Percentiles rank a stretch among this genome's conserved stretches.
phyloP scores from a whole-genome alignment of 1,140 invertebrate species.

The Alviniconcha marisindica region DNA sequence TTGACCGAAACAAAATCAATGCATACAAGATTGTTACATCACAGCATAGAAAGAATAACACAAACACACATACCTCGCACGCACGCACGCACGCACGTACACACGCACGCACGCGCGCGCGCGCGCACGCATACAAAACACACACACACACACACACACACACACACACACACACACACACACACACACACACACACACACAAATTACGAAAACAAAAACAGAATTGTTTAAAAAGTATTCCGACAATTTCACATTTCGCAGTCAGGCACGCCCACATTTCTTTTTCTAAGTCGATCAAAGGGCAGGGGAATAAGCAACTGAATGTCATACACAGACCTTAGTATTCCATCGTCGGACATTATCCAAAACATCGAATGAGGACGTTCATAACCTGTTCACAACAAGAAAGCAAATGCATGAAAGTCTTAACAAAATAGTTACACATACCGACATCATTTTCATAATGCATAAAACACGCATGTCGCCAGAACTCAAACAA shows the following conservation, averaged over 20 bases:
- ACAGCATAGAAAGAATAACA: neutral
- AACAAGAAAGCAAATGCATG: too few relatives aligned
- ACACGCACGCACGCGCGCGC: neutral
- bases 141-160: slow-evolving; percentile 13
- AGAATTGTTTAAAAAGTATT: neutral
- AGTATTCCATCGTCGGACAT: too few relatives aligned
- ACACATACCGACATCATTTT: neutral
- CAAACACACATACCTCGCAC: neutral
- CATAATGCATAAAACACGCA: neutral
- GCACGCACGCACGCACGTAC: neutral
- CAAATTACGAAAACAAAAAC: neutral
- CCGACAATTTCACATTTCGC: neutral
- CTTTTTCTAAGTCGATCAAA: neutral
- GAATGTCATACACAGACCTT: neutral
- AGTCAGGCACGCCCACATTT: neutral
- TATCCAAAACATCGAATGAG: too few relatives aligned
- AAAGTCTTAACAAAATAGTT: too few relatives aligned
- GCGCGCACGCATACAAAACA: neutral
- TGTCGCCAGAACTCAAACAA: neutral
- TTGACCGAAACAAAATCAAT: neutral
- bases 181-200: neutral
- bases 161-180: neutral
- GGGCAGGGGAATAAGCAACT: neutral
- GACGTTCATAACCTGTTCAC: too few relatives aligned
- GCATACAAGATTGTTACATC: neutral